Conservation (phyloP, 2,113 vertebrate species). For the Picathartes gymnocephalus region DNA sequence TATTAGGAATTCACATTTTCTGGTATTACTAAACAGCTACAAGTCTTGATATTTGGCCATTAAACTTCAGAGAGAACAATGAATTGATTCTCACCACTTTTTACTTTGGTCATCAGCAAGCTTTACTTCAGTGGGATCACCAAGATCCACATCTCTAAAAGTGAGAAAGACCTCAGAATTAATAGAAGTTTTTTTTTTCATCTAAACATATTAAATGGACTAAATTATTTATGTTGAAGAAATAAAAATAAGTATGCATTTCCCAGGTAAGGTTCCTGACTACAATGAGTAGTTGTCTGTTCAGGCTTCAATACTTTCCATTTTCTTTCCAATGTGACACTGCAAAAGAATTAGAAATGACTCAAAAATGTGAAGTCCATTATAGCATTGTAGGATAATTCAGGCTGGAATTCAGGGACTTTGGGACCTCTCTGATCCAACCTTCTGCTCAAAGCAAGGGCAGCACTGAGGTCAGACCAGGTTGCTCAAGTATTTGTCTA, state of each 20-base stretch:
- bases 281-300: background rate
- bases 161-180: background rate
- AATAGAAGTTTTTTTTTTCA: background rate
- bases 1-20: background rate
- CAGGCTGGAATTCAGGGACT: background rate
- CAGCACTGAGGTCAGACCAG: background rate
- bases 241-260: background rate
- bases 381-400: background rate
- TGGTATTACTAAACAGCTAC: background rate
- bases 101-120: background rate
- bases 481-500: background rate
- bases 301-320: background rate
- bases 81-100: constrained; percentile 8
- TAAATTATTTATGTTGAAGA: background rate
- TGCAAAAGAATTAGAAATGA: background rate
- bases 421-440: background rate
- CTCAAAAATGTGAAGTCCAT: background rate
- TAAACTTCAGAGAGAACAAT: background rate
- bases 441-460: background rate
- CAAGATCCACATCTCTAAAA: constrained; percentile 14
- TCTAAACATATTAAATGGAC: background rate
- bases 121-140: background rate
- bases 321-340: background rate
- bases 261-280: background rate
- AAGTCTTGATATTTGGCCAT: background rate